A percentile compares a stretch with the other conserved stretches of the same genome.
These are phyloP conservation scores for Synanthedon formicaeformis DNA, from an alignment of 2,888 invertebrate genomes.

Conservation along the genomic window DNA sequence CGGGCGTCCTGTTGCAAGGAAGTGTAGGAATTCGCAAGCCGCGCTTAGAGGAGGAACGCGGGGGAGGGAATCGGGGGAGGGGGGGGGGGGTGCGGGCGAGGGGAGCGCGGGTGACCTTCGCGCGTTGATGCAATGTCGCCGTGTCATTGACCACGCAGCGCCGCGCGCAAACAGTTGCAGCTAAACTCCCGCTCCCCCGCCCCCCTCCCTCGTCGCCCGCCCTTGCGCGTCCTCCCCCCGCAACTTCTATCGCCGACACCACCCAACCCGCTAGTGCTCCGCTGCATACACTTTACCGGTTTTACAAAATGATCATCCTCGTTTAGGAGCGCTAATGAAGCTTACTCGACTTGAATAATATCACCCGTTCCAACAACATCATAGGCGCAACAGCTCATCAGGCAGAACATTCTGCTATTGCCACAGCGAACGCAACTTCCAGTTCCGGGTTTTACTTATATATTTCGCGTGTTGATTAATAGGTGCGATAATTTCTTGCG, in stretches of 20 bases:
- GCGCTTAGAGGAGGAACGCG: conserved; percentile 19
- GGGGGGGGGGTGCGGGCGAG: conserved; percentile 18
- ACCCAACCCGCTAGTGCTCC: not conserved
- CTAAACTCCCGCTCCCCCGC: conserved; percentile 23
- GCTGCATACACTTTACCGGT: not conserved
- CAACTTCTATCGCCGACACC: conserved; percentile 5
- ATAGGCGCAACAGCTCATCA: too few species aligned
- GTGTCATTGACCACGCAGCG: conserved; percentile 61
- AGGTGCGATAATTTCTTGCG: too few species aligned
- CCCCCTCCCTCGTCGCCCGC: conserved; percentile 14
- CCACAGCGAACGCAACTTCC: too few species aligned
- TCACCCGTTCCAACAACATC: too few species aligned
- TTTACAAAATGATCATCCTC: not conserved
- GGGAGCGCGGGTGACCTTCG: conserved; percentile 51
- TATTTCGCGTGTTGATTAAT: too few species aligned
- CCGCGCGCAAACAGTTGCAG: conserved; percentile 38
- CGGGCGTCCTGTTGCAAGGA: conserved; percentile 44
- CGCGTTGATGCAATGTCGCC: conserved; percentile 68
- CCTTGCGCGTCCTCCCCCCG: conserved; percentile 21
- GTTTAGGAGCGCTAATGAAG: not conserved
- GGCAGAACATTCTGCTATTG: too few species aligned
- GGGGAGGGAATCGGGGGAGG: conserved; percentile 14
- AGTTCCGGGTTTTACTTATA: too few species aligned
- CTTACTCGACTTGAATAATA: not conserved
- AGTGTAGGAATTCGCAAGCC: conserved; percentile 41